phyloP scores from a whole-genome alignment of 2,113 vertebrate species.

The Thalassarche chlororhynchos region DNA sequence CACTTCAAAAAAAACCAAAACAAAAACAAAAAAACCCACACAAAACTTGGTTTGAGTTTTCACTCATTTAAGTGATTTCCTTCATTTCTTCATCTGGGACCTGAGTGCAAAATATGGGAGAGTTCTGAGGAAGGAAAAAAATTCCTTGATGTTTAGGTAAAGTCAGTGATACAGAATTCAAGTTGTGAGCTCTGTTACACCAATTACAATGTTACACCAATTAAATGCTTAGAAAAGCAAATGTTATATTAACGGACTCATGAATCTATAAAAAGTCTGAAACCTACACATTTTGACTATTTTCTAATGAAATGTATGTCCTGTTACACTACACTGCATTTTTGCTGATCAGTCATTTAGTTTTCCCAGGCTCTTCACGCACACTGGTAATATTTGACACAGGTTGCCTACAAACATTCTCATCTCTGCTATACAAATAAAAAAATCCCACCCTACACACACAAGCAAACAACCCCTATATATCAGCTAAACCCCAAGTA shows the following conservation, averaged over 20 bases:
- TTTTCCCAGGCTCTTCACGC: neutral
- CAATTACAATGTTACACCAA: neutral
- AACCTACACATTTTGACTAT: neutral
- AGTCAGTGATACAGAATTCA: neutral
- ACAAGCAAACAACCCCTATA: neutral
- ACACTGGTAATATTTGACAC: neutral
- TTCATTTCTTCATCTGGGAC: neutral
- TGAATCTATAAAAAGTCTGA: neutral
- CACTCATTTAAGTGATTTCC: neutral
- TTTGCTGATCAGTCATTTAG: neutral
- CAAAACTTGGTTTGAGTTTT: neutral
- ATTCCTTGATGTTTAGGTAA: neutral
- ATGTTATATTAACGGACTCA: neutral
- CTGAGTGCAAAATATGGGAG: neutral
- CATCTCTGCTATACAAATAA: neutral
- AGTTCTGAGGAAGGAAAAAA: neutral
- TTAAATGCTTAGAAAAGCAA: neutral
- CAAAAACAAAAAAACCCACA: accelerated
- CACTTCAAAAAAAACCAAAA: neutral
- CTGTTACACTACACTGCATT: neutral
- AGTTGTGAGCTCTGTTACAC: neutral
- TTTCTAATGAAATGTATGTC: neutral
- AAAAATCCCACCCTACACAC: accelerated
- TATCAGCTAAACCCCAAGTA: neutral
- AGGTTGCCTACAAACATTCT: neutral